A percentile compares a stretch with the other conserved stretches of the same genome.
Conservation (phyloP, 2,888 invertebrate genomes). For the Tryphoninae sp. region DNA sequence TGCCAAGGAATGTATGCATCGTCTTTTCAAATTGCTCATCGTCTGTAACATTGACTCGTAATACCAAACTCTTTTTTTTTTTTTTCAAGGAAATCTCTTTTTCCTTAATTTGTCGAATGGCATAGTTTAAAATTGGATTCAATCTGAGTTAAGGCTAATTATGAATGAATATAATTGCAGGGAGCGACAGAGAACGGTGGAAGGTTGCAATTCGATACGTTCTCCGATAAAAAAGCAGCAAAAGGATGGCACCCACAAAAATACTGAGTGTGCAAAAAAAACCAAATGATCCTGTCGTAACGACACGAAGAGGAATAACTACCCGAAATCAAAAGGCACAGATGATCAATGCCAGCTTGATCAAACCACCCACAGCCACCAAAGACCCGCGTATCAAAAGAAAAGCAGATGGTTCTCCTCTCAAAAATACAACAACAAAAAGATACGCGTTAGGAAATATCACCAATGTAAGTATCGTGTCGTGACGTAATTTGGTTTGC, state of each 20-base stretch:
- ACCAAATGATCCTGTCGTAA: constrained; percentile 81
- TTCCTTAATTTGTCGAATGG: not conserved
- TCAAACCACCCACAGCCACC: constrained; percentile 80
- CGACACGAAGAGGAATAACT: constrained; percentile 83
- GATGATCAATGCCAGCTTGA: constrained; percentile 60
- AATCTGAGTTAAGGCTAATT: not conserved
- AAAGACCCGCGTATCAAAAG: constrained; percentile 86
- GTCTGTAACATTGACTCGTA: too few relatives aligned
- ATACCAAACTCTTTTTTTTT: too few relatives aligned
- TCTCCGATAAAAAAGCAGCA: constrained; percentile 67
- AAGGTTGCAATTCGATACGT: constrained; percentile 6
- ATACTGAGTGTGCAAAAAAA: constrained; percentile 82
- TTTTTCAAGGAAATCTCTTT: not conserved
- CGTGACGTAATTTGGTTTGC: too few relatives aligned
- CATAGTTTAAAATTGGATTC: not conserved
- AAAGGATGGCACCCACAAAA: constrained; percentile 86
- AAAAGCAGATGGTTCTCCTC: constrained; percentile 91
- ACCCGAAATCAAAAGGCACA: constrained; percentile 84
- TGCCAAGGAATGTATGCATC: too few relatives aligned
- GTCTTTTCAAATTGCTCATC: too few relatives aligned
- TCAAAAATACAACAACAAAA: constrained; percentile 89
- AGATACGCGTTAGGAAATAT: constrained; percentile 94
- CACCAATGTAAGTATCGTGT: constrained; percentile 85
- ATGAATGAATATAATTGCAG: constrained; percentile 9
- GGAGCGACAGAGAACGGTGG: constrained; percentile 15